Evolutionary conservation across 2,888 invertebrate genomes (phyloP), one percentile per base, ranked within the genome.

Genomic region (Drosophila demipolita): DNA sequence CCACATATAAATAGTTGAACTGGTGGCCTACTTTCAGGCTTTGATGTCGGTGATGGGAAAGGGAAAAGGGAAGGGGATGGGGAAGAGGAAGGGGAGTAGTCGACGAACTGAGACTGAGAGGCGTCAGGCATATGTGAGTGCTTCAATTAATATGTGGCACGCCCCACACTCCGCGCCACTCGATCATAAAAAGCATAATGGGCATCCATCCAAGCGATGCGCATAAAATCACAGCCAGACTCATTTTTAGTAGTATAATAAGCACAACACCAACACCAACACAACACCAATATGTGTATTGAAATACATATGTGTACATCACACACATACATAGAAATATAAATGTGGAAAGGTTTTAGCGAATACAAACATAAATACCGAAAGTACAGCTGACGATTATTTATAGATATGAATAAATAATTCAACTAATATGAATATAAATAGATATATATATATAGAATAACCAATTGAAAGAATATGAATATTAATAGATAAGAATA

Each of bases 121-220:
- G 73, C 78, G 78, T 50, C 68, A 38, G 53, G 49, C 59, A 38
- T 59, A 54, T 65, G 57, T 61, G 70, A 60, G 75, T 62, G 61
- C 61, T 60, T 59, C 67, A 67, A 79, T 75, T 78, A 78, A 71
- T 78, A 71, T 63, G 64, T 15, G 60, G 38, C 71, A 78, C 57
- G 60, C 76, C 75, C 53, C 29, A n/a, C 59, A 55, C 53, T 17
- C 26, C 20, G 35, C 54, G 35, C 45, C 42, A 71, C 62, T 60
- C 62, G 75, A 75, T 78, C 75, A 68, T 79, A 80, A 80, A 80
- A 63, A 61, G 36, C 67, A 75, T 71, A 71, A 80, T 77, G 67
- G 70, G 54, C 67, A 70, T 38, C 60, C 70, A 67, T 38, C 60
- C 61, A 70, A 67, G 78, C 65, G 71, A 57, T 23, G 63, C 53